phyloP scores from a whole-genome alignment of 2,113 vertebrate species.

The Manacus vitellinus region DNA sequence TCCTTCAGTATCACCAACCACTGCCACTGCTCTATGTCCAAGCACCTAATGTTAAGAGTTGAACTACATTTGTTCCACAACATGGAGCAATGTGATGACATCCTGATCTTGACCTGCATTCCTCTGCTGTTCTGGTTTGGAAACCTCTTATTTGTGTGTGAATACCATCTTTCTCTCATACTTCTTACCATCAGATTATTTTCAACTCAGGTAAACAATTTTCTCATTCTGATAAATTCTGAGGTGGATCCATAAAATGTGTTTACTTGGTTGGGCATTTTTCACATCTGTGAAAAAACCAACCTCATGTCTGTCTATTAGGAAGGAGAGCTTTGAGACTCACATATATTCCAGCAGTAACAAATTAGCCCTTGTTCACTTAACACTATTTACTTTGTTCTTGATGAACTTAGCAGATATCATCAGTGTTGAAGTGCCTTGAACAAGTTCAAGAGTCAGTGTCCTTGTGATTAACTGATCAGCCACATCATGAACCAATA shows the following conservation, averaged over 20 bases:
- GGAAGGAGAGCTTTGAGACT: background rate
- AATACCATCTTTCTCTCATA: background rate
- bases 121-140: background rate
- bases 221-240: background rate
- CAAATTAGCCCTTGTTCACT: background rate
- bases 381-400: background rate
- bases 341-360: background rate
- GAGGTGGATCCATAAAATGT: background rate
- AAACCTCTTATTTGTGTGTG: background rate
- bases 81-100: rapidly evolving
- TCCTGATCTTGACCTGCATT: background rate
- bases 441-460: background rate
- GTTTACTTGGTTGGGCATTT: background rate
- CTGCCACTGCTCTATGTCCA: background rate
- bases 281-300: background rate
- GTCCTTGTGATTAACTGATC: background rate
- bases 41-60: rapidly evolving
- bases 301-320: background rate
- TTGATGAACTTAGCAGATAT: background rate
- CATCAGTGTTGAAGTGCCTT: background rate
- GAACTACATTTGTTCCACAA: background rate
- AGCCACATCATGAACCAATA: background rate
- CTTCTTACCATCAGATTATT: background rate
- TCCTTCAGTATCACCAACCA: background rate
- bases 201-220: background rate